Evolutionary conservation across 2,888 invertebrate species (phyloP).

Genomic region (Apamea epomidion): DNA sequence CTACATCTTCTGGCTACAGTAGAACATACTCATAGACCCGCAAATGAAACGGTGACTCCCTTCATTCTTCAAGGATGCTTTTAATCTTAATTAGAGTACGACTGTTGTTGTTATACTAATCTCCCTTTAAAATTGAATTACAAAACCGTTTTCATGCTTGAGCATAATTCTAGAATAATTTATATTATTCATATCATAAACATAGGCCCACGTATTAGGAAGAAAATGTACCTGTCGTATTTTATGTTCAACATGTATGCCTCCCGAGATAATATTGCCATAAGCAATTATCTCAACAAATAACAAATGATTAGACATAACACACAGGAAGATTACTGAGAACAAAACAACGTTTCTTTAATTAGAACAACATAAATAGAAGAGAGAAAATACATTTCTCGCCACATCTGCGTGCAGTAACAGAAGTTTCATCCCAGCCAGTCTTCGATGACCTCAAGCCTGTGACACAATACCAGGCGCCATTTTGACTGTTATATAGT

Average conservation of each 20-base stretch:
- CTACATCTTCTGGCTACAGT: not conserved
- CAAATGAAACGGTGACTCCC: not conserved
- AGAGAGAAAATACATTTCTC: conserved; percentile 29
- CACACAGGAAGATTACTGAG: conserved; percentile 23
- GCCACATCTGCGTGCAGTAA: not conserved
- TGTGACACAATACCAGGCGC: not conserved
- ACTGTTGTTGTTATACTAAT: not conserved
- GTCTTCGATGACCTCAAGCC: not conserved
- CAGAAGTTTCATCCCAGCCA: not conserved
- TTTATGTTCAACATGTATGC: not conserved
- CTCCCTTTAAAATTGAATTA: not conserved
- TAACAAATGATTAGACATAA: conserved; percentile 11
- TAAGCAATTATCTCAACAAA: conserved; percentile 20
- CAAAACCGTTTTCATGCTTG: not conserved
- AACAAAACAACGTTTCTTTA: conserved; percentile 37
- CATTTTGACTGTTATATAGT: not conserved
- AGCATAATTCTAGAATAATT: not conserved
- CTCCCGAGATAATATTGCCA: not conserved
- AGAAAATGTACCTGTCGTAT: not conserved
- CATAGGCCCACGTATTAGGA: not conserved
- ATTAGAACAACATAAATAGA: conserved; percentile 36
- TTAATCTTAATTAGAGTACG: not conserved
- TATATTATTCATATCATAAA: not conserved
- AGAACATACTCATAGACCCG: not conserved
- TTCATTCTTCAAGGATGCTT: not conserved